Evolutionary conservation across 2,888 invertebrate genomes (phyloP).

Genomic region (Sarcophaga subvicina): DNA sequence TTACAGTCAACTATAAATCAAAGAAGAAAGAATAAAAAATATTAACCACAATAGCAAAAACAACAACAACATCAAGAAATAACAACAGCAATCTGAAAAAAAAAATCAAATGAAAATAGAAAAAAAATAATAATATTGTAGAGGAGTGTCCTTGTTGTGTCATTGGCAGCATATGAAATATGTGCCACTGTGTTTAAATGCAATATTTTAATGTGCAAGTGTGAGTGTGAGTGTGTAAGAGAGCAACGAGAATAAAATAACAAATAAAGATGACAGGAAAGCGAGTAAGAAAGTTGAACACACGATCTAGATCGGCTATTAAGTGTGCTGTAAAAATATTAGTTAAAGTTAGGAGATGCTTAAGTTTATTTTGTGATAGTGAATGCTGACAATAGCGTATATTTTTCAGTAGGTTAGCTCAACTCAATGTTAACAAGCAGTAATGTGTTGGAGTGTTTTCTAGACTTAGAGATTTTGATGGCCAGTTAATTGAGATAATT

Average conservation of each 20-base stretch:
- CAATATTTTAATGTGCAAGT: neutral
- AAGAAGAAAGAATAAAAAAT: neutral
- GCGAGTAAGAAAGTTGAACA: constrained; percentile 5
- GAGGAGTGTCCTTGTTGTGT: constrained; percentile 64
- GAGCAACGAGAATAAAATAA: neutral
- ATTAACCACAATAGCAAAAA: no score
- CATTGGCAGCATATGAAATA: constrained; percentile 64
- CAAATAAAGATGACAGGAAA: constrained; percentile 46
- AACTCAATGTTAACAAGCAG: no score
- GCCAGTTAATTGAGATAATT: no score
- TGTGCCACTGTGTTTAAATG: constrained; percentile 15
- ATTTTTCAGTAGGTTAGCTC: no score
- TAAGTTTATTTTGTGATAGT: no score
- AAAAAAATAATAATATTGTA: constrained; percentile 44
- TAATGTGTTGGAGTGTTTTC: no score
- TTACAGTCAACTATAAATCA: constrained; percentile 33
- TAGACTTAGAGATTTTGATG: no score
- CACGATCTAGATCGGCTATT: no score
- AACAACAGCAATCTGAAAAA: neutral
- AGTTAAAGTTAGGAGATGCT: no score
- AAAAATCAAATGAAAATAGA: constrained; percentile 3
- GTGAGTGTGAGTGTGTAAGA: neutral
- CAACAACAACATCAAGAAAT: neutral
- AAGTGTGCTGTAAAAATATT: no score
- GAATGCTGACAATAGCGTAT: no score